Evolutionary conservation across 2,797 vertebrate species (phyloP), one percentile per base, ranked within the genome.

Genomic region (Poeciliopsis gracilis): DNA sequence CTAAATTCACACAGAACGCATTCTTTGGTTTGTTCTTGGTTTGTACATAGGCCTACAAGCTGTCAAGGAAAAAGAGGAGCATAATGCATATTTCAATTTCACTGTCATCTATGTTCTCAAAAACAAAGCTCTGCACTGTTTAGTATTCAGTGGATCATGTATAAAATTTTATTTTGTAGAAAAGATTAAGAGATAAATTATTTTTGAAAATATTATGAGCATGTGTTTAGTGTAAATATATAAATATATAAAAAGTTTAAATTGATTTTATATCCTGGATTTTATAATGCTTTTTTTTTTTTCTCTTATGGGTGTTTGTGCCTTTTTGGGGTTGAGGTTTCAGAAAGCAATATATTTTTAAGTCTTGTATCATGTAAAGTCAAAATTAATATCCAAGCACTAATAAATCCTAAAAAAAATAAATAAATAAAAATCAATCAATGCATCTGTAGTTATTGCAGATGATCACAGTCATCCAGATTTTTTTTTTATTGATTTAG

Each of bases 201-300:
- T 95, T 96, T 95, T 95, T 86, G 93, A 94, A 95, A 93, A 93
- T 95, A 93, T 95, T 94, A 94, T 94, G 88, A 95, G 93, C 94
- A 95, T 94, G 90, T 95, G 91, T 94, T 94, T 89, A 93, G 87
- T 96, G 95, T 96, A 96, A 94, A 96, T 95, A 95, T 70, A 70
- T 70, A 94, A 92, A 79, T 95, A 70, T 45, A 70, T 81, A 95
- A 94, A 95, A 95, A 95, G 92, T 93, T 93, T 90, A 94, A 94
- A 93, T 89, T 90, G 88, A 95, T 94, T 95, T 95, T 95, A 90
- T 95, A 94, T 93, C 87, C 84, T 92, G 88, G 93, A 87, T 95
- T 94, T 94, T 93, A 53, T 76, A 43, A 38, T 43, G 5, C 20
- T 93, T 87, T 76, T 88, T 11, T 10, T 10, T 13, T 13, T 10